phyloP scores from a whole-genome alignment of 2,888 invertebrate species.

The Andricus curvator region DNA sequence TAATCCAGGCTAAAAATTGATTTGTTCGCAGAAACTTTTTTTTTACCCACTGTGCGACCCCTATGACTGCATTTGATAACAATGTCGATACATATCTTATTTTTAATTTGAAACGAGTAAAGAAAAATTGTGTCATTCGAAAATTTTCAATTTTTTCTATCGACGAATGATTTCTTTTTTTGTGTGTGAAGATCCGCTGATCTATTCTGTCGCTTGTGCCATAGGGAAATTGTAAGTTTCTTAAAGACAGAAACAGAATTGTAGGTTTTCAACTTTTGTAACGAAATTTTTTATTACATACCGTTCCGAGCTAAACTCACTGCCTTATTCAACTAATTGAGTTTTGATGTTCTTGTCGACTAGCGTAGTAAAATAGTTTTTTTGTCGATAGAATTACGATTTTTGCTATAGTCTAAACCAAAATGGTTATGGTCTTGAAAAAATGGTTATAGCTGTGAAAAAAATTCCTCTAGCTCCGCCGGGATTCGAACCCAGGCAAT shows the following conservation, averaged over 20 bases:
- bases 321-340: slow-evolving; percentile 15
- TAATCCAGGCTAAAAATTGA: too few relatives aligned
- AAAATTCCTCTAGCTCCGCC: too few relatives aligned
- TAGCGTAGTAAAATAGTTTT: too few relatives aligned
- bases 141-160: slow-evolving; percentile 10
- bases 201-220: slow-evolving; percentile 21
- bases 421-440: too few relatives aligned
- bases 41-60: too few relatives aligned
- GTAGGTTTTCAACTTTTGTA: slow-evolving; percentile 9
- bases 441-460: too few relatives aligned
- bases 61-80: neutral
- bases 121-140: slow-evolving; percentile 10
- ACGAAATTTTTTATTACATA: neutral
- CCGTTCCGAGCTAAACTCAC: slow-evolving; percentile 32
- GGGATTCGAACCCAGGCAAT: too few relatives aligned
- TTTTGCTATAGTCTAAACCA: too few relatives aligned
- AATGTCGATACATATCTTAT: neutral
- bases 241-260: slow-evolving; percentile 9
- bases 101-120: neutral
- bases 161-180: neutral
- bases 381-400: too few relatives aligned
- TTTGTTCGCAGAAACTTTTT: too few relatives aligned
- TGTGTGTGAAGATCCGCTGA: slow-evolving; percentile 3
- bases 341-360: too few relatives aligned
- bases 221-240: slow-evolving; percentile 32